These are phyloP conservation scores for Ophraella communa DNA, from an alignment of 2,888 invertebrate species.

Conservation along the genomic window DNA sequence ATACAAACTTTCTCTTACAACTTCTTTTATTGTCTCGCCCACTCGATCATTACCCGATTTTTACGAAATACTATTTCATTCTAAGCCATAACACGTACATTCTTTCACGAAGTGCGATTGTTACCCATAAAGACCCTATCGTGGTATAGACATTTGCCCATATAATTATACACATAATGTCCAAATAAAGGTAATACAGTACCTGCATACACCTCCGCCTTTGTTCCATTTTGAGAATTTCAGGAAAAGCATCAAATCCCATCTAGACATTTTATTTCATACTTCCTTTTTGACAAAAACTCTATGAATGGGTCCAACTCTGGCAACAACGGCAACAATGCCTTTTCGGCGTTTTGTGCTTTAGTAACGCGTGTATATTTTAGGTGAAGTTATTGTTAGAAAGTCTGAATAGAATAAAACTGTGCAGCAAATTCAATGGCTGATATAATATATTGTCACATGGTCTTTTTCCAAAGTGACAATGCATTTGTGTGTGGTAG, in stretches of 20 bases:
- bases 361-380: slow-evolving; percentile 62
- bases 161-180: slow-evolving; percentile 48
- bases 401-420: slow-evolving; percentile 56
- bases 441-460: slow-evolving; percentile 62
- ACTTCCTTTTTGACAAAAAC: slow-evolving; percentile 59
- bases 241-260: slow-evolving; percentile 54
- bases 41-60: not conserved
- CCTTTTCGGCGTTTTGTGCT: slow-evolving; percentile 56
- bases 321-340: slow-evolving; percentile 53
- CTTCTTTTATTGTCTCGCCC: not conserved
- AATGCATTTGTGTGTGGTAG: slow-evolving; percentile 58
- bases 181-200: slow-evolving; percentile 44
- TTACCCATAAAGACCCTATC: slow-evolving; percentile 25
- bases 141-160: slow-evolving; percentile 45
- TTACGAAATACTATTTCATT: not conserved
- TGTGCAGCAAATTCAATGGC: slow-evolving; percentile 59
- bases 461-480: slow-evolving; percentile 58
- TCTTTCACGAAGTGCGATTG: slow-evolving; percentile 32
- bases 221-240: slow-evolving; percentile 49
- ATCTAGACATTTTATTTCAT: slow-evolving; percentile 55
- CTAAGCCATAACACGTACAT: slow-evolving; percentile 14
- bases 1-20: not conserved
- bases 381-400: slow-evolving; percentile 54
- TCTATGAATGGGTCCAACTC: slow-evolving; percentile 56
- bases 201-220: slow-evolving; percentile 53